Evolutionary conservation across 1,140 invertebrate genomes (phyloP).

Genomic region (Laodelphax striatellus): DNA sequence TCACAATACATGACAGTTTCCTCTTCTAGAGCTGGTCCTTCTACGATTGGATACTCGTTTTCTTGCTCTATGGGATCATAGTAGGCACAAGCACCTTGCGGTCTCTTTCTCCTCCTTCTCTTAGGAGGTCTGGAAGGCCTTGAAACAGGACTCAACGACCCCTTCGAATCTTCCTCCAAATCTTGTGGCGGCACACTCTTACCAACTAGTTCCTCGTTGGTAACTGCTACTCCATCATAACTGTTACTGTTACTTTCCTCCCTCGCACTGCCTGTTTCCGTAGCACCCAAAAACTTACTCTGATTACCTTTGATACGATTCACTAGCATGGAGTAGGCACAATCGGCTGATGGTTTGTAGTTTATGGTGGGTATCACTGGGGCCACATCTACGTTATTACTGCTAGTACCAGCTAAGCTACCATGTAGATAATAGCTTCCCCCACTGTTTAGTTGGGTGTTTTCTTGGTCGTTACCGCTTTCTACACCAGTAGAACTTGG

Average conservation of each 20-base stretch:
- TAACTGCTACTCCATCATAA: slow-evolving; percentile 1
- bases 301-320: slow-evolving; percentile 67
- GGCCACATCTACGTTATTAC: slow-evolving; percentile 34
- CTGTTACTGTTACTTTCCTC: not conserved
- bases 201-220: not conserved
- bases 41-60: not conserved
- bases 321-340: slow-evolving; percentile 72
- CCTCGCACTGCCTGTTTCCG: too few relatives aligned
- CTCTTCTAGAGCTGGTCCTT: not conserved
- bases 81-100: slow-evolving; percentile 2
- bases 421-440: slow-evolving; percentile 67
- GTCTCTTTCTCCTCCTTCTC: slow-evolving; percentile 9
- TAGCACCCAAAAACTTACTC: slow-evolving; percentile 1
- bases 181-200: not conserved
- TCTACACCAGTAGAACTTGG: slow-evolving; percentile 4
- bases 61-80: slow-evolving; percentile 2
- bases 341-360: slow-evolving; percentile 70
- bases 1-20: not conserved
- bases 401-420: slow-evolving; percentile 44
- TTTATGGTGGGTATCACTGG: slow-evolving; percentile 53
- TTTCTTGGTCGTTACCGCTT: slow-evolving; percentile 4
- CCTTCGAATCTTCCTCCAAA: slow-evolving; percentile 6
- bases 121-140: slow-evolving; percentile 12
- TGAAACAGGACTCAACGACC: not conserved
- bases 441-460: not conserved